These are phyloP conservation scores for Neoniphon sammara DNA, from an alignment of 2,797 vertebrate species.

Conservation along the genomic window DNA sequence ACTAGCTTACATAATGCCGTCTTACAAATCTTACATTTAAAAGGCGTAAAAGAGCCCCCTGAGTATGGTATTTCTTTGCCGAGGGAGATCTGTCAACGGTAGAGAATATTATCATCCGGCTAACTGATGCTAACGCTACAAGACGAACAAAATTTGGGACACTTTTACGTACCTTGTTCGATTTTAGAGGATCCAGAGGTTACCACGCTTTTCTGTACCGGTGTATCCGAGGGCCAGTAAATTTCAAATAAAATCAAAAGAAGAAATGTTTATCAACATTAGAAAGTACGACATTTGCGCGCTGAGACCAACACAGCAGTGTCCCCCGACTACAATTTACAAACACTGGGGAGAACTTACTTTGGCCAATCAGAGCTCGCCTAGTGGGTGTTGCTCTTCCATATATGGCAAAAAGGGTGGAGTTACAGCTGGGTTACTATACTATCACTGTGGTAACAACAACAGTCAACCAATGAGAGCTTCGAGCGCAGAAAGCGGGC, in stretches of 20 bases:
- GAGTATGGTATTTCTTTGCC: background rate
- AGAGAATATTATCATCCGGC: constrained; percentile 66
- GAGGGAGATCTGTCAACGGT: background rate
- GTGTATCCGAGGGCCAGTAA: constrained; percentile 33
- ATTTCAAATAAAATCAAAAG: constrained; percentile 73
- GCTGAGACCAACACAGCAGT: constrained; percentile 77
- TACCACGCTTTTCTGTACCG: constrained; percentile 19
- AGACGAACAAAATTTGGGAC: background rate
- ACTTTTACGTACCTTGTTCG: constrained; percentile 50
- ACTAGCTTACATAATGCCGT: constrained; percentile 7
- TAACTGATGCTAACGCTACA: constrained; percentile 64
- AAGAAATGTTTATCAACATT: constrained; percentile 65
- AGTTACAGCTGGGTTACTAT: constrained; percentile 73
- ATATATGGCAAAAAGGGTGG: constrained; percentile 77
- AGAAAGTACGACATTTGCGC: constrained; percentile 81
- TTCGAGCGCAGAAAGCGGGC: constrained; percentile 80
- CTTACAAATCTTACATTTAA: background rate
- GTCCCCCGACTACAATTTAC: constrained; percentile 75
- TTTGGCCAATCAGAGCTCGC: constrained; percentile 77
- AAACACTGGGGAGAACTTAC: constrained; percentile 74
- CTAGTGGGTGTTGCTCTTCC: constrained; percentile 60
- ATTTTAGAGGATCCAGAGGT: constrained; percentile 55
- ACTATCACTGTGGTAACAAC: constrained; percentile 81
- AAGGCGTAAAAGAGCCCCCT: background rate
- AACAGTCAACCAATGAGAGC: constrained; percentile 74